Evolutionary conservation across 2,888 invertebrate genomes (phyloP).

Genomic region (Nephrotoma guestfalica): DNA sequence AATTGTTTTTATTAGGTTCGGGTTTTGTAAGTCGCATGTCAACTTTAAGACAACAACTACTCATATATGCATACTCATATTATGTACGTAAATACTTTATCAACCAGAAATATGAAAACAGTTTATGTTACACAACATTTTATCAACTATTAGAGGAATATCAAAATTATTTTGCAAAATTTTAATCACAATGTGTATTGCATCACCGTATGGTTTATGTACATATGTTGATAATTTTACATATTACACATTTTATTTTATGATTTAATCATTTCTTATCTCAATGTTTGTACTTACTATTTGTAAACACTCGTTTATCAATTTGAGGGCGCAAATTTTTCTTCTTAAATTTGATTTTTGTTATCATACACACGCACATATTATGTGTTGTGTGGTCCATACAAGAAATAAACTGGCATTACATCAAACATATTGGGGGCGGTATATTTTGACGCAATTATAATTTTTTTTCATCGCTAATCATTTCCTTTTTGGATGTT

Average conservation of each 20-base stretch:
- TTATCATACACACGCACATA: neutral
- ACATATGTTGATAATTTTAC: neutral
- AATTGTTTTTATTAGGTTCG: neutral
- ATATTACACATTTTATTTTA: neutral
- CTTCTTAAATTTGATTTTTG: neutral
- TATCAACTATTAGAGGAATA: neutral
- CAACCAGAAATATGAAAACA: neutral
- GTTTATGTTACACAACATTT: neutral
- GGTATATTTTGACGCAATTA: neutral
- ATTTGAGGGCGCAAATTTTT: neutral
- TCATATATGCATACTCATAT: neutral
- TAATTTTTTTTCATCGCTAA: neutral
- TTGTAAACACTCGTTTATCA: neutral
- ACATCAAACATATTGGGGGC: neutral
- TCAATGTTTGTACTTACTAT: neutral
- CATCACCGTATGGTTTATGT: neutral
- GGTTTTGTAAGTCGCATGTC: neutral
- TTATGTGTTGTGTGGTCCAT: neutral
- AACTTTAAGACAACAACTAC: neutral
- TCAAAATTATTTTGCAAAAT: neutral
- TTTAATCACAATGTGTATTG: neutral
- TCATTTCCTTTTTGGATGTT: neutral
- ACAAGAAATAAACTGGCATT: neutral
- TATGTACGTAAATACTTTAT: neutral
- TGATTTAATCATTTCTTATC: neutral